Evolutionary conservation across 2,888 invertebrate genomes (phyloP).

Genomic region (Perizoma affinitatum): DNA sequence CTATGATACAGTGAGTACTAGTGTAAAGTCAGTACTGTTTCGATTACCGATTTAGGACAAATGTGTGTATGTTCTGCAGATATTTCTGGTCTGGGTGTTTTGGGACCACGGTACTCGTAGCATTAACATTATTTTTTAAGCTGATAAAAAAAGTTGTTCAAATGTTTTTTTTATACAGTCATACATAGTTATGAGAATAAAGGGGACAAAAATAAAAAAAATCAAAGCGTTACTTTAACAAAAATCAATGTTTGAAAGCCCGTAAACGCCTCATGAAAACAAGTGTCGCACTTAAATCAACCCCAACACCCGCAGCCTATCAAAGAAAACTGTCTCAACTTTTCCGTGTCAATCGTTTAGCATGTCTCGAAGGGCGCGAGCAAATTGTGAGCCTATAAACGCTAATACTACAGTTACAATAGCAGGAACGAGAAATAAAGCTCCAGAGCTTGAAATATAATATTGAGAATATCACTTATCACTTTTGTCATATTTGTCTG

Average conservation of each 20-base stretch:
- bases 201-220: neutral
- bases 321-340: slow-evolving; percentile 44
- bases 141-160: too few relatives aligned
- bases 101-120: too few relatives aligned
- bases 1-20: too few relatives aligned
- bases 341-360: slow-evolving; percentile 56
- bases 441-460: neutral
- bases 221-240: neutral
- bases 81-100: too few relatives aligned
- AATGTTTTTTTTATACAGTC: too few relatives aligned
- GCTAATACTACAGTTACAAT: slow-evolving; percentile 6
- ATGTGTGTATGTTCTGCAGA: too few relatives aligned
- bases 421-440: slow-evolving; percentile 1
- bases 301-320: slow-evolving; percentile 37
- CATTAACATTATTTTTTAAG: too few relatives aligned
- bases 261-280: slow-evolving; percentile 37
- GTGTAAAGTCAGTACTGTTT: too few relatives aligned
- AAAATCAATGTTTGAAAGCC: slow-evolving; percentile 24
- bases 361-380: slow-evolving; percentile 54
- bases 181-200: too few relatives aligned
- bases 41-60: too few relatives aligned
- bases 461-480: too few relatives aligned
- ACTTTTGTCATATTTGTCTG: too few relatives aligned
- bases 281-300: slow-evolving; percentile 38
- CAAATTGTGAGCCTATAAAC: slow-evolving; percentile 34